phyloP scores from a whole-genome alignment of 2,113 vertebrate genomes.

The Crotalus tigris region DNA sequence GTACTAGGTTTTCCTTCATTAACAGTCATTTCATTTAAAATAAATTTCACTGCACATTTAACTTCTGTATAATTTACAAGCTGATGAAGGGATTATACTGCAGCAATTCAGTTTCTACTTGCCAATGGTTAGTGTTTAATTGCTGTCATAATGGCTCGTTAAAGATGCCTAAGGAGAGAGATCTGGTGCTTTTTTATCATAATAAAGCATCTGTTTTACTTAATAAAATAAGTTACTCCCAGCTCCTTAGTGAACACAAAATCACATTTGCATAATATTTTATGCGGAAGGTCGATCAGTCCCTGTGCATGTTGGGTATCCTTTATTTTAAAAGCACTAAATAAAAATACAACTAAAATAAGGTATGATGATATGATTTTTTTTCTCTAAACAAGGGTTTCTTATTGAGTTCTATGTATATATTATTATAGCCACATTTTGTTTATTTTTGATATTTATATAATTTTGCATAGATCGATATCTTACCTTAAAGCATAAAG shows the following conservation, averaged over 20 bases:
- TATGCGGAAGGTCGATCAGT: conserved; percentile 3
- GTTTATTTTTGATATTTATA: not conserved
- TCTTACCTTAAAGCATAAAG: not conserved
- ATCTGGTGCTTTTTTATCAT: conserved; percentile 49
- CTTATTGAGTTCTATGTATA: not conserved
- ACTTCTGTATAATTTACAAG: conserved; percentile 66
- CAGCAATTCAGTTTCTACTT: conserved; percentile 57
- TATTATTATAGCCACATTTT: not conserved
- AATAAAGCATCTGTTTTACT: conserved; percentile 62
- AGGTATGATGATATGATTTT: not conserved
- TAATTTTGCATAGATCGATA: not conserved
- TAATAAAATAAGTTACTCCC: conserved; percentile 54
- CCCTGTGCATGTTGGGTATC: not conserved
- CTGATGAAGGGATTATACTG: conserved; percentile 50
- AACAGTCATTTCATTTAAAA: conserved; percentile 60
- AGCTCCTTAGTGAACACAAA: conserved; percentile 52
- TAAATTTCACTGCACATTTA: conserved; percentile 62
- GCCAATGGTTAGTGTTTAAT: conserved; percentile 65
- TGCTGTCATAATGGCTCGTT: conserved; percentile 69
- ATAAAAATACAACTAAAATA: not conserved
- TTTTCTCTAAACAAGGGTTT: not conserved
- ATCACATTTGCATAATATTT: conserved; percentile 21
- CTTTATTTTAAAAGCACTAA: not conserved
- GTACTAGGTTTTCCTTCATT: conserved; percentile 48
- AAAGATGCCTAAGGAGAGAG: conserved; percentile 59